Base-by-base conservation (phyloP, 2,888 invertebrate genomes). In the Apodemia mormo region DNA sequence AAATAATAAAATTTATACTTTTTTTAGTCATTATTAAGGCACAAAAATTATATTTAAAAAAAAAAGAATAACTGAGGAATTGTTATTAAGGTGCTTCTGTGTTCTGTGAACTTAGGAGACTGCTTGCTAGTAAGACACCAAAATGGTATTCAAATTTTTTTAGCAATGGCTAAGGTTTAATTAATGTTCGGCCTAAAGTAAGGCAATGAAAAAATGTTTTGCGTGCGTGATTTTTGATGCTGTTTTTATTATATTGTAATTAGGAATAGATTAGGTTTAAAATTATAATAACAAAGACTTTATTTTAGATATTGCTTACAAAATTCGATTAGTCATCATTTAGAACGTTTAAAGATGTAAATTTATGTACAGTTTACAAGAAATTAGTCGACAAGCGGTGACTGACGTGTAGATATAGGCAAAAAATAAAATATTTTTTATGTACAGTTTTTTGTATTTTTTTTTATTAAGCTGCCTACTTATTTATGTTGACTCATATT, bases 351-450 rank as follows among this genome's bases (percentile, higher is more conserved):
- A 73, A 73, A 73, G 74, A 74, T 82, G 82, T 83, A 83, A 81
- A 82, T 81, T 79, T 79, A 61, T 83, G 83, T 83, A 83, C 80
- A 83, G 81, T 76, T 73, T 69, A 70, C 75, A 74, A 73, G 71
- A 71, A 58, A 71, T 75, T 71, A 74, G 69, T 68, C 69, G 66
- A 66, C 68, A 77, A 49, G 49, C 49, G 74, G 77, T 75, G 82
- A 82, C 84, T 85, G 84, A 82, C 78, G 52, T 81, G 78, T 85
- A 84, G 80, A 78, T 80, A 78, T 81, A 80, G 77, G 73, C 72
- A 75, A 71, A 74, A 45, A 78, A 78, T 76, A 73, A 73, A 70
- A 76, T 81, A 77, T 81, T 81, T 82, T 82, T 83, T 82, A 79
- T 85, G 86, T 86, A 86, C 85, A 86, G 84, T 85, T 81, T 82